Evolutionary conservation across 2,888 invertebrate species (phyloP).

Genomic region (Celastrina argiolus): DNA sequence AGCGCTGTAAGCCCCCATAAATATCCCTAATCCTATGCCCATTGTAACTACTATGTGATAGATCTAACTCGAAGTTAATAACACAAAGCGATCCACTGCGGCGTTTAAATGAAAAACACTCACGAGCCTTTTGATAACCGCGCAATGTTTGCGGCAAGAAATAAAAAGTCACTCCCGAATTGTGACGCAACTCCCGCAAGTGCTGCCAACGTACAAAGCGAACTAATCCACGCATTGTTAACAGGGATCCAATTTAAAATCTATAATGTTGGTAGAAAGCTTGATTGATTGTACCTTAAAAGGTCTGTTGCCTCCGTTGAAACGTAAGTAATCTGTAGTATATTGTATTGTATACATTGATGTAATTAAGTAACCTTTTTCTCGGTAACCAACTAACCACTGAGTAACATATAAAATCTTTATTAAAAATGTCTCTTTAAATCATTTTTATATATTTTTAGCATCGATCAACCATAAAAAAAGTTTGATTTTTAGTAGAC

Average conservation of each 20-base stretch:
- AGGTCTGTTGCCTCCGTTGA: slow-evolving; percentile 38
- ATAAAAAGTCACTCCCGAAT: slow-evolving; percentile 26
- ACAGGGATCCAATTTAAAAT: slow-evolving; percentile 74
- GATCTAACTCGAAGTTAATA: neutral
- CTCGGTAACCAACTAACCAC: too few relatives aligned
- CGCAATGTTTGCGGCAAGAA: slow-evolving; percentile 22
- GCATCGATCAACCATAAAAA: too few relatives aligned
- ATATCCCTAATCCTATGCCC: slow-evolving; percentile 61
- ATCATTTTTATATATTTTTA: too few relatives aligned
- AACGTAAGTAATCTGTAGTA: slow-evolving; percentile 19
- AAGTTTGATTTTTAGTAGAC: too few relatives aligned
- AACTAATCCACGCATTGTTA: slow-evolving; percentile 72
- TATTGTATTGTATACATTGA: slow-evolving; percentile 16
- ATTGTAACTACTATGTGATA: slow-evolving; percentile 39
- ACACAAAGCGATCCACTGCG: neutral
- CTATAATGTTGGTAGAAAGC: slow-evolving; percentile 63
- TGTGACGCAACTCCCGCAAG: slow-evolving; percentile 29
- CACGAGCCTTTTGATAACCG: neutral
- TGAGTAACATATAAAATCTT: neutral
- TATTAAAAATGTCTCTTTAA: too few relatives aligned
- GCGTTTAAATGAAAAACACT: neutral
- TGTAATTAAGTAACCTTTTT: too few relatives aligned
- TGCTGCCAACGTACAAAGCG: slow-evolving; percentile 56
- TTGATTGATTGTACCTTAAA: slow-evolving; percentile 69
- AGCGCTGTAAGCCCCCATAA: slow-evolving; percentile 57